These are phyloP conservation scores for Gobio gobio DNA, from an alignment of 2,113 vertebrate genomes.

Conservation along the genomic window DNA sequence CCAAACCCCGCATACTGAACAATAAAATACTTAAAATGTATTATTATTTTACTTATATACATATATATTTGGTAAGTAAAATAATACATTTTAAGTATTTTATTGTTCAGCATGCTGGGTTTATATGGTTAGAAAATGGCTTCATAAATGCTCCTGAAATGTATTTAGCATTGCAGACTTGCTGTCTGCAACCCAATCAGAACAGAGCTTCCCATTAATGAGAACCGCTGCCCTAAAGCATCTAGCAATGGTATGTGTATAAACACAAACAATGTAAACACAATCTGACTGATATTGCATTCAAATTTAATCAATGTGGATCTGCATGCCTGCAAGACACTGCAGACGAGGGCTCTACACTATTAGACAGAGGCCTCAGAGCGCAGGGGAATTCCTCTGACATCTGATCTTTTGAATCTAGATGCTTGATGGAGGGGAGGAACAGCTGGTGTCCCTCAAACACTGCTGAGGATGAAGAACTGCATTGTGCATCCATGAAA, in stretches of 20 bases:
- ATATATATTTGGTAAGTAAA: not conserved
- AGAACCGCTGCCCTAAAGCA: not conserved
- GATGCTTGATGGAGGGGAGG: constrained; percentile 22
- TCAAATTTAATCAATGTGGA: not conserved
- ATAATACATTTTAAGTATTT: not conserved
- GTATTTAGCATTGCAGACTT: constrained; percentile 5
- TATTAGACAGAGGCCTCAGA: constrained; percentile 38
- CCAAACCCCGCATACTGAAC: too few relatives aligned
- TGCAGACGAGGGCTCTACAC: constrained; percentile 24
- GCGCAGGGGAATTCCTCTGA: constrained; percentile 68
- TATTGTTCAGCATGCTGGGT: not conserved
- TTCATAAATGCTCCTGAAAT: not conserved
- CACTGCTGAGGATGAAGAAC: constrained; percentile 17
- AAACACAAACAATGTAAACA: constrained; percentile 17
- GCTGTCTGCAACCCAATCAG: constrained; percentile 6
- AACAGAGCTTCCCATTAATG: not conserved
- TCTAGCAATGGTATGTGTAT: not conserved
- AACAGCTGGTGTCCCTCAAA: constrained; percentile 48
- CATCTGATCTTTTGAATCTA: constrained; percentile 68
- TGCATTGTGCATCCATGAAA: constrained; percentile 5
- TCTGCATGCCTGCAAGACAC: constrained; percentile 23
- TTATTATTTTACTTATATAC: too few relatives aligned
- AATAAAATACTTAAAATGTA: too few relatives aligned
- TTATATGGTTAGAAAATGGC: not conserved
- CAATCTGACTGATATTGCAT: constrained; percentile 9